These are phyloP conservation scores for Caenorhabditis sp. DNA, from an alignment of 2,888 invertebrate species.

Conservation along the genomic window DNA sequence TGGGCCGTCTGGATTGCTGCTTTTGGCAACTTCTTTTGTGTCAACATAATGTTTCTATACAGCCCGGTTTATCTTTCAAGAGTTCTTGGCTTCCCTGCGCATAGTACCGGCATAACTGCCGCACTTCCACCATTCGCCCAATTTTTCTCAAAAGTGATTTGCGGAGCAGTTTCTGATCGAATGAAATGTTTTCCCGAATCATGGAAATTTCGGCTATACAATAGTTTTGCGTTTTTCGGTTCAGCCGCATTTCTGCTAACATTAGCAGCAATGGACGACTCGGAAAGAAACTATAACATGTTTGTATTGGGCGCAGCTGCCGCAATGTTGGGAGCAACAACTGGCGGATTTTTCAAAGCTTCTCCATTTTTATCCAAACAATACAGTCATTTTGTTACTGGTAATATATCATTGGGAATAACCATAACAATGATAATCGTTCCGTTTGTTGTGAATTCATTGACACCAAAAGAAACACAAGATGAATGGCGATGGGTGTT, in stretches of 20 bases:
- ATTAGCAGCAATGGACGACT: constrained; percentile 59
- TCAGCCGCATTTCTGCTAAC: constrained; percentile 55
- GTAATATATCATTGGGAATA: constrained; percentile 67
- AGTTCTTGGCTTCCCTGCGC: constrained; percentile 66
- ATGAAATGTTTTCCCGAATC: constrained; percentile 62
- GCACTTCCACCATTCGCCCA: constrained; percentile 68
- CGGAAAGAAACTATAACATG: constrained; percentile 47
- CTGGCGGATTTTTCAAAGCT: constrained; percentile 69
- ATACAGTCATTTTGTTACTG: constrained; percentile 69
- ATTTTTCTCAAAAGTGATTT: constrained; percentile 61
- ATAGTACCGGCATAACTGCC: constrained; percentile 65
- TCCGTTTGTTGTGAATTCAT: constrained; percentile 59
- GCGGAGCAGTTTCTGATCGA: constrained; percentile 54
- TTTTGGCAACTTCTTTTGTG: constrained; percentile 67
- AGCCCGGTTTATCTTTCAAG: constrained; percentile 61
- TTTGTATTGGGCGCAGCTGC: constrained; percentile 50
- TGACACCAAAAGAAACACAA: constrained; percentile 61
- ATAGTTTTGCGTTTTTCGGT: constrained; percentile 65
- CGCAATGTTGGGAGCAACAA: constrained; percentile 59
- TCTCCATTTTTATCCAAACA: constrained; percentile 66
- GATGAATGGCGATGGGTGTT: constrained; percentile 63
- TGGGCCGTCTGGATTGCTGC: constrained; percentile 70
- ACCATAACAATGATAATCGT: constrained; percentile 64
- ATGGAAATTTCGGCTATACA: constrained; percentile 67
- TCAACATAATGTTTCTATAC: constrained; percentile 70